A percentile compares a stretch with the other conserved stretches of the same genome.
These are phyloP conservation scores for Neodiprion fabricii DNA, from an alignment of 1,140 invertebrate genomes.

Conservation along the genomic window DNA sequence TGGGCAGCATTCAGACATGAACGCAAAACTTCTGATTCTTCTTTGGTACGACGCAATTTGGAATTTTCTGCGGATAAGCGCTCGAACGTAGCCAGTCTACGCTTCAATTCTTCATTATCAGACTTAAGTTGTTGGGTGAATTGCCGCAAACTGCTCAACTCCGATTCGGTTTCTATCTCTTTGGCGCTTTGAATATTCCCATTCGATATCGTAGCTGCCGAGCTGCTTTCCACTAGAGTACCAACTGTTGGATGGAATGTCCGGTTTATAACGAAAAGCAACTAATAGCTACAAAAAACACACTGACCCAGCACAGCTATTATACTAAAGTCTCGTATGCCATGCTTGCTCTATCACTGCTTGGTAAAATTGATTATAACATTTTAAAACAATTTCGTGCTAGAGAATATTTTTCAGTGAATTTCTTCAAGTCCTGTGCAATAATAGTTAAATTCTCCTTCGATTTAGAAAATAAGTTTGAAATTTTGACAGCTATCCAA, in stretches of 20 bases:
- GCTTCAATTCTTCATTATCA: conserved; percentile 71
- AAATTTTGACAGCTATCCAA: no score
- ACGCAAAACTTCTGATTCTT: conserved; percentile 68
- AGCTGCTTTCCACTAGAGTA: conserved; percentile 26
- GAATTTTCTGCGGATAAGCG: conserved; percentile 70
- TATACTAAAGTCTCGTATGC: background rate
- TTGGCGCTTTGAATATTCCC: conserved; percentile 33
- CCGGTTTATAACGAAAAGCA: background rate
- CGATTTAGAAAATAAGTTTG: background rate
- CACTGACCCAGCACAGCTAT: background rate
- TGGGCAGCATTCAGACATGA: conserved; percentile 70
- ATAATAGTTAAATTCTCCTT: background rate
- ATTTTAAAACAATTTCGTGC: background rate
- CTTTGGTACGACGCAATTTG: conserved; percentile 64
- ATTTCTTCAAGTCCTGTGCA: background rate
- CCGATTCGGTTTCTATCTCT: conserved; percentile 53
- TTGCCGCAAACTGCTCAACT: conserved; percentile 61
- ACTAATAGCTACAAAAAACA: background rate
- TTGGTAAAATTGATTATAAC: background rate
- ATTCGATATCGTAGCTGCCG: conserved; percentile 27
- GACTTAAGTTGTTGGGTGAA: conserved; percentile 62
- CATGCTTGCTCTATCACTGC: background rate
- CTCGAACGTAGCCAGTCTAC: conserved; percentile 67
- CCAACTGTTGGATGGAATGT: conserved; percentile 39
- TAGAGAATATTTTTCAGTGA: background rate